Conservation (phyloP, 2,113 vertebrate genomes). For the Procavia capensis region DNA sequence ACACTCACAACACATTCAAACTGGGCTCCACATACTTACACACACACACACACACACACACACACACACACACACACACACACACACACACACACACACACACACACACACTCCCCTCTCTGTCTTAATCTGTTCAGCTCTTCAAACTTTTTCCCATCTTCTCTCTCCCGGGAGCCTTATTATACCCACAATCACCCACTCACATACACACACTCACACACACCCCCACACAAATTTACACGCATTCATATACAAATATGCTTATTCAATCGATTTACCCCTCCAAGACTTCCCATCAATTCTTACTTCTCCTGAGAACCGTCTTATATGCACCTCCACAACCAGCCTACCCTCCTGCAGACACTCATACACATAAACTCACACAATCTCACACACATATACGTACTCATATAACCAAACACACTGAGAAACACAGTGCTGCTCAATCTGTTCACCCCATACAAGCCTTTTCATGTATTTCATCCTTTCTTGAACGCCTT, state of each 20-base stretch:
- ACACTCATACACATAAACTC: background rate
- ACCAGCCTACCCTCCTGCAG: background rate
- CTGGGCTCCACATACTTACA: background rate
- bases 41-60: background rate
- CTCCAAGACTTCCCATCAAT: background rate
- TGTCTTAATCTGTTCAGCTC: background rate
- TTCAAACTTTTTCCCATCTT: background rate
- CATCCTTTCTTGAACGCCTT: background rate
- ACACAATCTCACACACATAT: background rate
- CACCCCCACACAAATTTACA: background rate
- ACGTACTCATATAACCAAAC: background rate
- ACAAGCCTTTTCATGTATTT: background rate
- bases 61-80: background rate
- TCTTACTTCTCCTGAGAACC: background rate
- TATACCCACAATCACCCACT: background rate
- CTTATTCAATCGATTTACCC: background rate
- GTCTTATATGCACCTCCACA: background rate
- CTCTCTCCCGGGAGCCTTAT: background rate
- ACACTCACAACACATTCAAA: background rate
- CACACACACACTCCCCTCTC: background rate
- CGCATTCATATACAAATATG: background rate
- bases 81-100: background rate
- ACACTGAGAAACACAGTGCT: background rate
- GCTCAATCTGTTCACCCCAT: background rate
- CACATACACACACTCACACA: too few species aligned